phyloP scores from a whole-genome alignment of 2,888 invertebrate genomes.

The Anthrax anthrax region DNA sequence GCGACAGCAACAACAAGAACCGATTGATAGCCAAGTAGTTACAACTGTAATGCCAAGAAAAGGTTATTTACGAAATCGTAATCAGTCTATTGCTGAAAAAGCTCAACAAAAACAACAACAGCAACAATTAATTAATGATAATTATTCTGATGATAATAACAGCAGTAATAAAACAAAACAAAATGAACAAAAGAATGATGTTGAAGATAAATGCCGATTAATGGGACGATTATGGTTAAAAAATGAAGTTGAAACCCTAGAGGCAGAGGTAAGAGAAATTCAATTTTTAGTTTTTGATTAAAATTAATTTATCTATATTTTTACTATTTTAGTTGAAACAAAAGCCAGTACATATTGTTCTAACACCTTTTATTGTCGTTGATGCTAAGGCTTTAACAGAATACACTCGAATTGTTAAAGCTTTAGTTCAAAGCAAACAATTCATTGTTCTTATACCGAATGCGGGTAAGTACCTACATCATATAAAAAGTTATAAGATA shows the following conservation, averaged over 20 bases:
- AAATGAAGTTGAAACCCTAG: slow-evolving; percentile 75
- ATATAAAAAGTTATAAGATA: too few species aligned
- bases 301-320: neutral
- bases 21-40: neutral
- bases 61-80: slow-evolving; percentile 29
- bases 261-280: slow-evolving; percentile 45
- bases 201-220: slow-evolving; percentile 31
- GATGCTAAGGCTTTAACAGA: slow-evolving; percentile 69
- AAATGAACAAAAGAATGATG: slow-evolving; percentile 9
- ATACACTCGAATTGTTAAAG: slow-evolving; percentile 63
- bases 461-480: slow-evolving; percentile 74
- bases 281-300: neutral
- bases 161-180: neutral
- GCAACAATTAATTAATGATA: slow-evolving; percentile 5
- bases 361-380: slow-evolving; percentile 78
- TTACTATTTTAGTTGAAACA: slow-evolving; percentile 7
- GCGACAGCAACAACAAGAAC: slow-evolving; percentile 6
- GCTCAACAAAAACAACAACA: slow-evolving; percentile 3
- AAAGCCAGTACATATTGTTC: slow-evolving; percentile 26
- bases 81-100: slow-evolving; percentile 25
- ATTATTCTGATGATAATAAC: slow-evolving; percentile 7
- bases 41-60: slow-evolving; percentile 17
- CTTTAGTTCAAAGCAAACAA: slow-evolving; percentile 64
- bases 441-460: slow-evolving; percentile 81
- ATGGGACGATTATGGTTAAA: slow-evolving; percentile 83